phyloP scores from a whole-genome alignment of 2,113 vertebrate genomes.

The Podarcis muralis region DNA sequence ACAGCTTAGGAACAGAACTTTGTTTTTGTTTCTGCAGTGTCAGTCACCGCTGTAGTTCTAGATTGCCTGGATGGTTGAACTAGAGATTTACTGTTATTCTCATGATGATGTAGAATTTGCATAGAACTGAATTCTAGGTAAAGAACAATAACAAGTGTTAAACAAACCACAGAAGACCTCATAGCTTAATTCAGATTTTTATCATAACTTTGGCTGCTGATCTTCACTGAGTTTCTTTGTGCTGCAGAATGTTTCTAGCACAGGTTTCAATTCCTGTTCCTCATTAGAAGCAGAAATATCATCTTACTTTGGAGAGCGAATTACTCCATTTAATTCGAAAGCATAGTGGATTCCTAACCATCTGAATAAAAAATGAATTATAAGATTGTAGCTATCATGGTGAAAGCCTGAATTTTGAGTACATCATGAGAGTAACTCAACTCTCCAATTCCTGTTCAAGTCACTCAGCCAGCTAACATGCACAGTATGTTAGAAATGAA shows the following conservation, averaged over 20 bases:
- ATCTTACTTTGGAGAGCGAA: not conserved
- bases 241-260: not conserved
- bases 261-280: not conserved
- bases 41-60: accelerated
- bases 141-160: conserved; percentile 25
- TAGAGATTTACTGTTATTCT: conserved; percentile 24
- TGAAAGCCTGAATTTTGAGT: not conserved
- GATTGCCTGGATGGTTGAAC: not conserved
- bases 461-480: not conserved
- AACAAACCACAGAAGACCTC: not conserved
- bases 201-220: conserved; percentile 30
- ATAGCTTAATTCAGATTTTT: conserved; percentile 37
- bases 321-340: not conserved
- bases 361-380: not conserved
- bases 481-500: not conserved
- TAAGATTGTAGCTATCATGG: not conserved
- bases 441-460: too few relatives aligned
- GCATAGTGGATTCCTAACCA: not conserved
- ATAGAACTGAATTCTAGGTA: conserved; percentile 7
- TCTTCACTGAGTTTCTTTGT: not conserved
- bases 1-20: not conserved
- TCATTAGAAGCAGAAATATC: not conserved
- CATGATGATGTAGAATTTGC: conserved; percentile 16
- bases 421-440: not conserved
- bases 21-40: not conserved